phyloP scores from a whole-genome alignment of 2,797 vertebrate species.

The Leptatherina wallacei region DNA sequence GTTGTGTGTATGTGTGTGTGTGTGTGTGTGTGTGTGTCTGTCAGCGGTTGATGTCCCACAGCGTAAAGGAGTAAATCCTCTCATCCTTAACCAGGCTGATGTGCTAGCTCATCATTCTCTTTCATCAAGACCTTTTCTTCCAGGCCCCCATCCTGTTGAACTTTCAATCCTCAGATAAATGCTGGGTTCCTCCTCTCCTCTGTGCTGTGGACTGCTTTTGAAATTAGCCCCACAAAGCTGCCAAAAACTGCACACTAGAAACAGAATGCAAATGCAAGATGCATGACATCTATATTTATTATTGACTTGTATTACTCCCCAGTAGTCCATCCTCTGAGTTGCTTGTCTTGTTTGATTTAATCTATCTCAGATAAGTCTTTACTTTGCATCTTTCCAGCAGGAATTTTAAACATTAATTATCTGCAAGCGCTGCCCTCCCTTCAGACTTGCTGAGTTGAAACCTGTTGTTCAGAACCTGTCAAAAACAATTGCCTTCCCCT shows the following conservation, averaged over 20 bases:
- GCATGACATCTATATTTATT: constrained; percentile 10
- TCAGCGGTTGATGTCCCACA: constrained; percentile 51
- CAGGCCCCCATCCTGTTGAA: constrained; percentile 58
- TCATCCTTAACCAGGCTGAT: constrained; percentile 64
- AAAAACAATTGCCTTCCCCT: constrained; percentile 34
- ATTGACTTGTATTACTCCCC: constrained; percentile 3
- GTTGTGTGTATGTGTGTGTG: constrained; percentile 40
- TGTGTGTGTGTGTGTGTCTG: constrained; percentile 47
- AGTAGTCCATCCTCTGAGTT: neutral
- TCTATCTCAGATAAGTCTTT: neutral
- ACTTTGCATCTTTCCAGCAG: constrained; percentile 11
- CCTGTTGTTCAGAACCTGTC: constrained; percentile 43
- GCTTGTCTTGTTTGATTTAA: constrained; percentile 9
- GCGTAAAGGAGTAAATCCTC: constrained; percentile 65
- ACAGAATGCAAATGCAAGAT: neutral
- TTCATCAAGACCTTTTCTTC: constrained; percentile 65
- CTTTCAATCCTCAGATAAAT: constrained; percentile 38
- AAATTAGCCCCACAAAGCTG: constrained; percentile 18
- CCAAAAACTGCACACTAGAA: constrained; percentile 4
- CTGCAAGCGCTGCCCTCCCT: constrained; percentile 11
- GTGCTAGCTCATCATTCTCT: constrained; percentile 66
- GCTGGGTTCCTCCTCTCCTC: constrained; percentile 27
- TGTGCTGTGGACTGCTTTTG: constrained; percentile 20
- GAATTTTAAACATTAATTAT: constrained; percentile 39
- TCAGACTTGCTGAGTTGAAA: constrained; percentile 21